These are phyloP conservation scores for Myodes glareolus DNA, from an alignment of 2,113 vertebrate genomes.

Conservation along the genomic window DNA sequence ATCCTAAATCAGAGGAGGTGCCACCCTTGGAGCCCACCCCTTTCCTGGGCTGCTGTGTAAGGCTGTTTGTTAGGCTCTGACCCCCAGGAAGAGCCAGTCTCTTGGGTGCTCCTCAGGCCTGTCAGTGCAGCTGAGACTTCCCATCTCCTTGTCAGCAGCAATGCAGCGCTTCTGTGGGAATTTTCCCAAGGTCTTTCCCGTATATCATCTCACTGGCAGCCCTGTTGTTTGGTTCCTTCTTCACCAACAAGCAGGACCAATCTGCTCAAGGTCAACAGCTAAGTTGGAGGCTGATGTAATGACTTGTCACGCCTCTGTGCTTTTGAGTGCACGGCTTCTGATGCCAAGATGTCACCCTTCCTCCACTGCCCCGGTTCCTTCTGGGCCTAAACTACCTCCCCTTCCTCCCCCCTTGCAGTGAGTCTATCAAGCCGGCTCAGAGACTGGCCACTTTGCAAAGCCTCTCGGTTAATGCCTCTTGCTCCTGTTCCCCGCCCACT, in stretches of 20 bases:
- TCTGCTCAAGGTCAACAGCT: constrained; percentile 38
- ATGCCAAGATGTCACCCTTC: not conserved
- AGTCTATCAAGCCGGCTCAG: not conserved
- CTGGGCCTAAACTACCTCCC: not conserved
- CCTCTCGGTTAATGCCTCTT: not conserved
- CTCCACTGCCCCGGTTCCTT: not conserved
- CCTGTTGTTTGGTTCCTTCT: constrained; percentile 3
- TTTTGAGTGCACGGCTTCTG: not conserved
- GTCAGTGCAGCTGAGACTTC: too few relatives aligned
- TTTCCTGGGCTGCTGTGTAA: not conserved
- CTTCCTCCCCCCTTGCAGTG: not conserved
- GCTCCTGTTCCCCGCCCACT: not conserved
- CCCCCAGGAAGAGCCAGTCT: not conserved
- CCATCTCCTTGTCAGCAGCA: not conserved
- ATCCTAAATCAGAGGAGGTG: not conserved
- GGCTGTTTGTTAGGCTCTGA: not conserved
- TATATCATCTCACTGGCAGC: not conserved
- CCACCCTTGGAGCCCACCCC: not conserved
- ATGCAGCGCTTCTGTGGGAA: not conserved
- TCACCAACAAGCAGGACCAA: constrained; percentile 1
- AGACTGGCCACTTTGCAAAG: not conserved
- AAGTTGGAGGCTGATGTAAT: constrained; percentile 46
- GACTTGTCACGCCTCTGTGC: not conserved
- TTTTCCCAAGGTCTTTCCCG: not conserved
- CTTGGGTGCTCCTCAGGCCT: not conserved